A percentile compares a stretch with the other conserved stretches of the same genome.
Evolutionary conservation across 2,888 invertebrate species (phyloP).

Genomic region (Melanostoma mellinum): DNA sequence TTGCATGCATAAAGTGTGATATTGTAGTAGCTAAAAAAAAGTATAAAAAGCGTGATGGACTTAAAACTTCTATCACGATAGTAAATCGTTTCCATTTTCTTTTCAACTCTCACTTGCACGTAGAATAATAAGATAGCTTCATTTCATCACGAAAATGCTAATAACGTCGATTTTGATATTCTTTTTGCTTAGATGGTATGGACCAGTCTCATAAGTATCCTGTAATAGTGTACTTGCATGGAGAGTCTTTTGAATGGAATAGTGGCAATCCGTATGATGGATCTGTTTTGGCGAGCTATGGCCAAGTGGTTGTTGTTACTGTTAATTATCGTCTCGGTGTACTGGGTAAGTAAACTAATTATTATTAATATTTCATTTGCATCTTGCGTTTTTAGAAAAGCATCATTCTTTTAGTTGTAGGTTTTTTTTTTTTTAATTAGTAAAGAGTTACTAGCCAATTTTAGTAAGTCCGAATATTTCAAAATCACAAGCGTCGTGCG

Average conservation of each 20-base stretch:
- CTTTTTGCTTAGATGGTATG: slow-evolving; percentile 76
- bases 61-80: not conserved
- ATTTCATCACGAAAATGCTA: slow-evolving; percentile 6
- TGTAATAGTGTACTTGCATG: slow-evolving; percentile 95
- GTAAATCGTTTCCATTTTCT: slow-evolving; percentile 2
- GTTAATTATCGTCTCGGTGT: slow-evolving; percentile 92
- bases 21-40: no score
- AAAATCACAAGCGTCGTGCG: no score
- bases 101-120: not conserved
- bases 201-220: slow-evolving; percentile 86
- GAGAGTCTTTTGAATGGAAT: slow-evolving; percentile 98
- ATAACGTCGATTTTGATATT: slow-evolving; percentile 1
- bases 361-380: slow-evolving; percentile 1
- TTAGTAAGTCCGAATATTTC: no score
- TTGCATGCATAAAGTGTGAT: slow-evolving; percentile 3
- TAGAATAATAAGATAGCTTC: not conserved
- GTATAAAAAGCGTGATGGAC: not conserved
- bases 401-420: no score
- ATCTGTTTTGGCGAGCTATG: slow-evolving; percentile 94
- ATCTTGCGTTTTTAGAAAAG: no score
- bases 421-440: no score
- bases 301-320: slow-evolving; percentile 93
- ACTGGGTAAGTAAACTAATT: slow-evolving; percentile 85
- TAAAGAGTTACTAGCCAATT: no score
- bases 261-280: slow-evolving; percentile 99